These are phyloP conservation scores for Pipistrellus pipistrellus DNA, from an alignment of 2,797 vertebrate genomes.

Conservation along the genomic window DNA sequence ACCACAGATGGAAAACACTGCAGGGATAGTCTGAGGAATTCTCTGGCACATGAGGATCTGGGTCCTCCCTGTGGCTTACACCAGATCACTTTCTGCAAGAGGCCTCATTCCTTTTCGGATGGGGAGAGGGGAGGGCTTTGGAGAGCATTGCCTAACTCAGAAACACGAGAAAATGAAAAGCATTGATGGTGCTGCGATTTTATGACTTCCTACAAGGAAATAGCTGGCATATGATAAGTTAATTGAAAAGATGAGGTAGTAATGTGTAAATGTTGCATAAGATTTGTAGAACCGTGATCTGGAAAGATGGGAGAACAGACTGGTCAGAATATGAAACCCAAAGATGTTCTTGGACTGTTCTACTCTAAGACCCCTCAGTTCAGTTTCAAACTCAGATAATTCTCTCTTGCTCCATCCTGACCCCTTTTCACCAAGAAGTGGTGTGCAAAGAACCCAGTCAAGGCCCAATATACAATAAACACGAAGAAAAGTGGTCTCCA, in stretches of 20 bases:
- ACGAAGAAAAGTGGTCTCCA: neutral
- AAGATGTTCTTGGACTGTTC: neutral
- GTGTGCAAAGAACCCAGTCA: neutral
- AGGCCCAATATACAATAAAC: neutral
- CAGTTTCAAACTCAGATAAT: neutral
- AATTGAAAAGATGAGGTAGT: slow-evolving; percentile 12
- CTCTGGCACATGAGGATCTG: slow-evolving; percentile 7
- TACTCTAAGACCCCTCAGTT: neutral
- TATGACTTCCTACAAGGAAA: neutral
- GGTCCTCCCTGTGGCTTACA: slow-evolving; percentile 25
- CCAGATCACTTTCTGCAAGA: slow-evolving; percentile 52
- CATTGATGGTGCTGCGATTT: neutral
- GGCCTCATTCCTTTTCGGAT: neutral
- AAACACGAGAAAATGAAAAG: neutral
- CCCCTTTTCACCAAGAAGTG: neutral
- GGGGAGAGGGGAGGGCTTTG: neutral
- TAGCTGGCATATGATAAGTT: neutral
- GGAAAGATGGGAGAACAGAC: neutral
- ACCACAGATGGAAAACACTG: slow-evolving; percentile 69
- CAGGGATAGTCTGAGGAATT: slow-evolving; percentile 54
- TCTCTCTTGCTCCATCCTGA: neutral
- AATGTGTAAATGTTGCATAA: neutral
- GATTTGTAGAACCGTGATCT: neutral
- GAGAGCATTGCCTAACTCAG: neutral
- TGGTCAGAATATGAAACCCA: neutral